These are phyloP conservation scores for Nibea albiflora DNA, from an alignment of 2,113 vertebrate species.

Conservation along the genomic window DNA sequence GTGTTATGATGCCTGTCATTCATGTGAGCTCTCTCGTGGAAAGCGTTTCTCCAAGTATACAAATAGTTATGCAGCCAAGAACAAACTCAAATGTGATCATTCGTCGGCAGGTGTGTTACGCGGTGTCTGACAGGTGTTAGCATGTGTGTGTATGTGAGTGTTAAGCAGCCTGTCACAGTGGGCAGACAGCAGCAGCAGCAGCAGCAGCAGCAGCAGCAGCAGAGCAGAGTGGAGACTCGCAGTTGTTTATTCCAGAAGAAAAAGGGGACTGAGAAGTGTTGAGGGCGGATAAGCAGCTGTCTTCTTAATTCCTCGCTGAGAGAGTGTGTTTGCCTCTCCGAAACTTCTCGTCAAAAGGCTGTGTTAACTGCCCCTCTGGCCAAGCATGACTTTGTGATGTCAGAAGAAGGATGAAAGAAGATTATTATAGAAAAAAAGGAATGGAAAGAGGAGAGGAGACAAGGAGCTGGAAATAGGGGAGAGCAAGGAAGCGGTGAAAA, in stretches of 20 bases:
- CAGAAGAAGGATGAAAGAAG: conserved; percentile 17
- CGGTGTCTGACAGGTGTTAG: conserved; percentile 22
- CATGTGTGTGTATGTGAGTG: conserved; percentile 31
- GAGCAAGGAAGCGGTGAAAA: not conserved
- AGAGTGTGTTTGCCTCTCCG: conserved; percentile 55
- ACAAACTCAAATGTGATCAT: not conserved
- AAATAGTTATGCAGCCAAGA: not conserved
- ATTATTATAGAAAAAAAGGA: not conserved
- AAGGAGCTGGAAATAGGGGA: not conserved
- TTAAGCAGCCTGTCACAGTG: conserved; percentile 38
- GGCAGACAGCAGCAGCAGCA: conserved; percentile 38
- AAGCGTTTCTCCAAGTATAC: conserved; percentile 15
- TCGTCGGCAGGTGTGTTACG: conserved; percentile 19
- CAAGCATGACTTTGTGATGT: conserved; percentile 60
- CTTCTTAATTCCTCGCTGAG: conserved; percentile 64
- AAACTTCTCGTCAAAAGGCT: conserved; percentile 55
- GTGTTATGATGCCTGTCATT: not conserved
- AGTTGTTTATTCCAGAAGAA: conserved; percentile 67
- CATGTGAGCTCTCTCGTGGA: not conserved
- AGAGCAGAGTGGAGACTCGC: conserved; percentile 41
- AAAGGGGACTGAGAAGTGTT: conserved; percentile 55
- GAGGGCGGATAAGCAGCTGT: conserved; percentile 64
- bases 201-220: conserved; percentile 34
- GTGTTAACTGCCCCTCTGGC: conserved; percentile 46
- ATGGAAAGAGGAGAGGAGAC: not conserved